Percentiles rank a stretch among this genome's conserved stretches.
Evolutionary conservation across 2,888 invertebrate genomes (phyloP).

Genomic region (Nemapogon koenigi): DNA sequence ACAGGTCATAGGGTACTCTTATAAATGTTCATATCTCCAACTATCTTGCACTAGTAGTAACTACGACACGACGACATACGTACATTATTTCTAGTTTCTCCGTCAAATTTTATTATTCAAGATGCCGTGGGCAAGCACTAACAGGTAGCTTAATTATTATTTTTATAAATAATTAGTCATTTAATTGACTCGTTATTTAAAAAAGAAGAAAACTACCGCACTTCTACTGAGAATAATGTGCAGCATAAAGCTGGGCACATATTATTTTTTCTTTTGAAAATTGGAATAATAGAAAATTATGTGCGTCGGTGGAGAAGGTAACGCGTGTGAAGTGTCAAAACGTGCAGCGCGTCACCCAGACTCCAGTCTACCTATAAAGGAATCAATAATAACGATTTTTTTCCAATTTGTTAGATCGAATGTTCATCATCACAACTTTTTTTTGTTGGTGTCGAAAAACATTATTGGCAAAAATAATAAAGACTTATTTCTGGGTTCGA

Average conservation of each 20-base stretch:
- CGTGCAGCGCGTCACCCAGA: too few species aligned
- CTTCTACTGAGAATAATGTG: too few species aligned
- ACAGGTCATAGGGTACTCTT: conserved; percentile 45
- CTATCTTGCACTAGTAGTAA: neutral
- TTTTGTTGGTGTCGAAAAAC: too few species aligned
- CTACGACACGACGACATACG: neutral
- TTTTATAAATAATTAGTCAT: neutral
- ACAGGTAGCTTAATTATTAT: conserved; percentile 34
- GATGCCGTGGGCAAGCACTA: conserved; percentile 59
- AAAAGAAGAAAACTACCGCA: neutral
- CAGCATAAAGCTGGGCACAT: too few species aligned
- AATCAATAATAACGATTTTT: too few species aligned
- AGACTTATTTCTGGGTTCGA: too few species aligned
- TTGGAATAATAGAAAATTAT: neutral
- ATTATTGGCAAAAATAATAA: too few species aligned
- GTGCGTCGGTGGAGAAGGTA: too few species aligned
- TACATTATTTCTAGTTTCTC: neutral
- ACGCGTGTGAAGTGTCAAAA: too few species aligned
- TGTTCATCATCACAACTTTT: too few species aligned
- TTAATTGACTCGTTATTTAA: neutral
- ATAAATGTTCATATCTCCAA: conserved; percentile 29
- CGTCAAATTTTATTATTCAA: conserved; percentile 15
- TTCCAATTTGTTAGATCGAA: too few species aligned
- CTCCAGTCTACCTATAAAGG: too few species aligned
- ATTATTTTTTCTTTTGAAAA: neutral